phyloP scores from a whole-genome alignment of 2,797 vertebrate genomes.

The Sebastes reedi region DNA sequence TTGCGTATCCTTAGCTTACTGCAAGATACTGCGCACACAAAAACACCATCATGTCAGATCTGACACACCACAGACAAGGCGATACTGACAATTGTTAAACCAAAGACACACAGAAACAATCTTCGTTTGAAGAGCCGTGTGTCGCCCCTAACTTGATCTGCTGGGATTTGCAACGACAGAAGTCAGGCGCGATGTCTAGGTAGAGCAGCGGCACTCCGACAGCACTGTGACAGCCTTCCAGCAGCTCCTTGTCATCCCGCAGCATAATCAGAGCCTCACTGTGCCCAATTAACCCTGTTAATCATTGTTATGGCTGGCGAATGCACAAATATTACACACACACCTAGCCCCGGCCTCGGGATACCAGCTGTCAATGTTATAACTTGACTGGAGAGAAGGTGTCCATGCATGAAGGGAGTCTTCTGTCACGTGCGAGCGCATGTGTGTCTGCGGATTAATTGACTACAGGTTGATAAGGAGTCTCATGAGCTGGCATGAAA shows the following conservation, averaged over 20 bases:
- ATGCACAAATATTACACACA: slow-evolving; percentile 46
- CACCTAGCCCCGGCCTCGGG: slow-evolving; percentile 45
- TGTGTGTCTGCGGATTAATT: slow-evolving; percentile 25
- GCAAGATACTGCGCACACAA: slow-evolving; percentile 1
- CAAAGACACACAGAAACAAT: background rate
- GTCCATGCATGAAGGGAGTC: slow-evolving; percentile 43
- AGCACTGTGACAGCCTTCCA: slow-evolving; percentile 52
- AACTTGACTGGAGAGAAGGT: slow-evolving; percentile 37
- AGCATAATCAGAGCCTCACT: slow-evolving; percentile 59
- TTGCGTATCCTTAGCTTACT: background rate
- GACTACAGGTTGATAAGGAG: slow-evolving; percentile 37
- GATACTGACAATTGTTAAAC: slow-evolving; percentile 2
- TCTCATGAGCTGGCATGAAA: slow-evolving; percentile 51
- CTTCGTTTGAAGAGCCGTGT: slow-evolving; percentile 24
- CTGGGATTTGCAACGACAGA: slow-evolving; percentile 58
- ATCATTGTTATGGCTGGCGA: slow-evolving; percentile 65
- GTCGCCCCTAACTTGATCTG: slow-evolving; percentile 25
- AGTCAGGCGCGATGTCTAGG: slow-evolving; percentile 19
- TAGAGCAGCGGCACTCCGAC: background rate
- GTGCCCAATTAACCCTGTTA: slow-evolving; percentile 71
- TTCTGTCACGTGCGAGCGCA: slow-evolving; percentile 8
- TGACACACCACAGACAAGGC: background rate
- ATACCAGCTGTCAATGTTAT: slow-evolving; percentile 45
- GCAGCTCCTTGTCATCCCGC: slow-evolving; percentile 51
- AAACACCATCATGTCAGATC: background rate